phyloP scores from a whole-genome alignment of 2,113 vertebrate genomes.

The Varanus komodoensis region DNA sequence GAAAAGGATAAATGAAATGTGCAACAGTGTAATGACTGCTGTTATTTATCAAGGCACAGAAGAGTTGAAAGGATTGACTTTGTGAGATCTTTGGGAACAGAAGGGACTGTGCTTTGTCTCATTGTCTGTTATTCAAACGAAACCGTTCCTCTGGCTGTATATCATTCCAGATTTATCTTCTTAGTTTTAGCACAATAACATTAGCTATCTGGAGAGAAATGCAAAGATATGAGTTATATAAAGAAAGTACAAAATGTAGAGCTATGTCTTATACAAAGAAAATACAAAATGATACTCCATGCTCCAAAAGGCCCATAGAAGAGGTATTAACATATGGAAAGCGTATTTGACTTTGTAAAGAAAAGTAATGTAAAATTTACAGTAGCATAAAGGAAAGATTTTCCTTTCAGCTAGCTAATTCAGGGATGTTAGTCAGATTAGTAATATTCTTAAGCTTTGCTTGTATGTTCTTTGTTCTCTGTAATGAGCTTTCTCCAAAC shows the following conservation, averaged over 20 bases:
- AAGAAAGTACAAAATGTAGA: not conserved
- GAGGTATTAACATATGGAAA: not conserved
- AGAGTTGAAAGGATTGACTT: slow-evolving; percentile 12
- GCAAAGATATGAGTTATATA: not conserved
- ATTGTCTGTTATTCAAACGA: not conserved
- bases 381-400: not conserved
- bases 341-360: not conserved
- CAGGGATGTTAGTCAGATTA: slow-evolving; percentile 44
- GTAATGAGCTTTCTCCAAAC: slow-evolving; percentile 58
- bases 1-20: not conserved
- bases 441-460: slow-evolving; percentile 42
- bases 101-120: not conserved
- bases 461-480: slow-evolving; percentile 52
- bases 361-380: not conserved
- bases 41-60: slow-evolving; percentile 16
- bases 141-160: slow-evolving; percentile 21
- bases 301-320: not conserved
- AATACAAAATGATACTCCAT: not conserved
- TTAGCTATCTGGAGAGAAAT: not conserved
- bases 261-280: not conserved
- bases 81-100: slow-evolving; percentile 29
- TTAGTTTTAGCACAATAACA: not conserved
- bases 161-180: slow-evolving; percentile 23
- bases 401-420: slow-evolving; percentile 32
- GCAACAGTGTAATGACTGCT: not conserved